Conservation (phyloP, 2,888 invertebrate genomes). For the Metalampra italica region DNA sequence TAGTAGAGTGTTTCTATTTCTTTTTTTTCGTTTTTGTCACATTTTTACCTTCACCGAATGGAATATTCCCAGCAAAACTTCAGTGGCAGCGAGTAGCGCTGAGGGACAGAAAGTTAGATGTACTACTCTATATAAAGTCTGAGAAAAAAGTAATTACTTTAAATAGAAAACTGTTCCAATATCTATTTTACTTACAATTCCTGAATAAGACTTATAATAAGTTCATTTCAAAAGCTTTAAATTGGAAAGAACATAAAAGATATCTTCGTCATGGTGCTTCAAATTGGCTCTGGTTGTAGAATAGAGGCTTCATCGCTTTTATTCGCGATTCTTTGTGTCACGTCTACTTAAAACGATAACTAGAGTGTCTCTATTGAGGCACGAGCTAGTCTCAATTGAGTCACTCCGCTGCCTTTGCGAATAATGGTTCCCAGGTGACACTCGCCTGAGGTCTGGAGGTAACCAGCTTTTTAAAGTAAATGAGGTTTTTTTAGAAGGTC, state of each 20-base stretch:
- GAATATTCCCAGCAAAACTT: too few relatives aligned
- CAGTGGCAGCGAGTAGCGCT: too few relatives aligned
- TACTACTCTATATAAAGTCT: too few relatives aligned
- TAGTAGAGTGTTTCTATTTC: too few relatives aligned
- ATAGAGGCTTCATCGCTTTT: conserved; percentile 12
- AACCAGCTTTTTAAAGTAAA: conserved; percentile 11
- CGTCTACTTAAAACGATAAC: conserved; percentile 31
- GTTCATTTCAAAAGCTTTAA: not conserved
- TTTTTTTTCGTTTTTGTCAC: too few relatives aligned
- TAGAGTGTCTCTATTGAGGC: conserved; percentile 24
- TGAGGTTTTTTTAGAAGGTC: not conserved
- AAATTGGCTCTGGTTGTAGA: conserved; percentile 5
- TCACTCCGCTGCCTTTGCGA: conserved; percentile 9
- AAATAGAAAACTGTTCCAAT: too few relatives aligned
- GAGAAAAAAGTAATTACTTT: too few relatives aligned
- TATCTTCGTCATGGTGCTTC: not conserved
- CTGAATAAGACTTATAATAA: not conserved
- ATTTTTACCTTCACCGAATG: too few relatives aligned
- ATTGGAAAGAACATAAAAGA: not conserved
- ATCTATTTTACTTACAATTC: too few relatives aligned
- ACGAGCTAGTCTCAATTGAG: conserved; percentile 20
- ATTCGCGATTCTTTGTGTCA: conserved; percentile 27
- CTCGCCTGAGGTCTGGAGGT: conserved; percentile 10
- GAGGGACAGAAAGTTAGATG: too few relatives aligned
- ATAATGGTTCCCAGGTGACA: conserved; percentile 16